Conservation (phyloP, 2,797 vertebrate genomes). For the Enteromius viviparus region DNA sequence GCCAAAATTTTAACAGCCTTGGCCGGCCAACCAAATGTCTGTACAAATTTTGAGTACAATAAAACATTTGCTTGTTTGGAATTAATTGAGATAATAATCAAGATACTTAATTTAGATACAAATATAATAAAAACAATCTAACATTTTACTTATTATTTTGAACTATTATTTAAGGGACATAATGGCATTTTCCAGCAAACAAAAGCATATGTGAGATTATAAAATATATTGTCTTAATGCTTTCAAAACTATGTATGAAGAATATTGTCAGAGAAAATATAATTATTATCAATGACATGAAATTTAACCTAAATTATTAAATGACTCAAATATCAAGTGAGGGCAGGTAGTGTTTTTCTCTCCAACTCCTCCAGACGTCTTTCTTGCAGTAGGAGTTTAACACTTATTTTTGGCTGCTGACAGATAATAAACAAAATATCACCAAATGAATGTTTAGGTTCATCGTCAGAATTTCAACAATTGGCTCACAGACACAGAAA, state of each 20-base stretch:
- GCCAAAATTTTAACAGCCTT: not conserved
- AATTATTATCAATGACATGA: not conserved
- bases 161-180: not conserved
- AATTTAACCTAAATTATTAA: not conserved
- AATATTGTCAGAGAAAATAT: not conserved
- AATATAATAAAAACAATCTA: not conserved
- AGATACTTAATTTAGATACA: not conserved
- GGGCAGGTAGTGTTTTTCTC: not conserved
- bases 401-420: not conserved
- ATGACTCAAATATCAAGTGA: not conserved
- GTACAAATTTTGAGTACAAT: not conserved
- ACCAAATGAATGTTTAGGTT: not conserved
- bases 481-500: slow-evolving; percentile 15
- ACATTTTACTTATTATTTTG: not conserved
- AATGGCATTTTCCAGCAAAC: not conserved
- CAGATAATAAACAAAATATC: not conserved
- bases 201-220: not conserved
- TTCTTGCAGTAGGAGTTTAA: not conserved
- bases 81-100: not conserved
- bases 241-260: not conserved
- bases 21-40: not conserved
- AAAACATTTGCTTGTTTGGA: not conserved
- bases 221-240: not conserved
- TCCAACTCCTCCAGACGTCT: not conserved
- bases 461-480: not conserved